Base-by-base conservation (phyloP, 2,797 vertebrate genomes). In the Chelon labrosus region DNA sequence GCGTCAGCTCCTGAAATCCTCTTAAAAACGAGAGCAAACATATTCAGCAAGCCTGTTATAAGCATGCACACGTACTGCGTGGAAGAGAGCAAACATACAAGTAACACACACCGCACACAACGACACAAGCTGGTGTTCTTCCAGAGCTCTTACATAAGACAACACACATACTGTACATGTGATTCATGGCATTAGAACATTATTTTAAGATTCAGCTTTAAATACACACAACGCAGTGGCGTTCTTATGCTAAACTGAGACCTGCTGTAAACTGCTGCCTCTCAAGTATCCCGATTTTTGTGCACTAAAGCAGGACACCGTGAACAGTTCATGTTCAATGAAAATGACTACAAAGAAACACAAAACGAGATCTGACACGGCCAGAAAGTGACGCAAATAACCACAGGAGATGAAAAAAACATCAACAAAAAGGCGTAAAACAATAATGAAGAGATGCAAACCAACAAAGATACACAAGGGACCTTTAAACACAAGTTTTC, bases 101-200 rank as follows among this genome's bases (percentile, higher is more conserved):
- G 4, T 12, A 7, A 44, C 59, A 31, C 58, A 50, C 20, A 41
- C 16, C 35, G n/a, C 42, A 50, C 20, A 19, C 1, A 62, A 27
- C 25, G 25, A 2, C 22, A 35, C 31, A 8, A 6, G 31, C 62
- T 62, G 42, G 4, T n/a, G 27, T 27, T 55, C 25, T 2, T 47
- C 35, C 65, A 51, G n/a, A 0, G 41, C 3, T 0, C 10, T 71
- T 74, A 64, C 14, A 35, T 56, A 68, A 73, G 27, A 50, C 1
- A 6, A 25, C 0, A 10, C 42, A 20, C 10, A 27, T 4, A 16
- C 27, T 31, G 56, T 14, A 5, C 5, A n/a, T 12, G 7, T 52
- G 70, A 76, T 62, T 77, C 70, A 66, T 59, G 27, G 54, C 66
- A 71, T 68, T 61, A 72, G 17, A 19, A 37, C 31, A 17, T 50